Evolutionary conservation across 2,113 vertebrate genomes (phyloP).

Genomic region (Tiliqua scincoides): DNA sequence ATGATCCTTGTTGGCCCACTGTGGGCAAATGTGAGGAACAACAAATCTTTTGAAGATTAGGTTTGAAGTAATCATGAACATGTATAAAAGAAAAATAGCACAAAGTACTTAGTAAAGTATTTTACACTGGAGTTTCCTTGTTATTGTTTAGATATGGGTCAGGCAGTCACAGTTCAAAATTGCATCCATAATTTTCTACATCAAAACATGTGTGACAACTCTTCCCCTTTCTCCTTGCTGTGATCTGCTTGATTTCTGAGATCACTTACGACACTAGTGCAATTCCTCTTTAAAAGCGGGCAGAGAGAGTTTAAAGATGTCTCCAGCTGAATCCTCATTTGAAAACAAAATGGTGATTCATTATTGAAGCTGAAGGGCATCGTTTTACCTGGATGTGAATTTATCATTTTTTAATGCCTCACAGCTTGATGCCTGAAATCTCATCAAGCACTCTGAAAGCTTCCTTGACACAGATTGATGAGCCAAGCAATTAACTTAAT

Average conservation of each 20-base stretch:
- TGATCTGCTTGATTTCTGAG: constrained; percentile 56
- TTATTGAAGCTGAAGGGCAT: constrained; percentile 77
- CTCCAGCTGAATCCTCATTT: constrained; percentile 66
- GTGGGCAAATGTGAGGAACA: constrained; percentile 36
- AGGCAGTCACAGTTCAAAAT: constrained; percentile 52
- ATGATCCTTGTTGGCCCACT: constrained; percentile 29
- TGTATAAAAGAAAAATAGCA: constrained; percentile 38
- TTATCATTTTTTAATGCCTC: constrained; percentile 78
- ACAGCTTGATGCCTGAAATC: constrained; percentile 72
- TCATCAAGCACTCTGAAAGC: constrained; percentile 75
- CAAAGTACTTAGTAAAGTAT: constrained; percentile 40
- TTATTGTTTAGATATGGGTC: constrained; percentile 59
- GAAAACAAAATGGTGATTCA: constrained; percentile 77
- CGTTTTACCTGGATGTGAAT: constrained; percentile 77
- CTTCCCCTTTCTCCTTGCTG: constrained; percentile 44
- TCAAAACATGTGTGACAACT: constrained; percentile 62
- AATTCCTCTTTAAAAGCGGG: constrained; percentile 56
- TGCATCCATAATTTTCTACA: constrained; percentile 61
- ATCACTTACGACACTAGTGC: constrained; percentile 61
- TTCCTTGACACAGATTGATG: constrained; percentile 74
- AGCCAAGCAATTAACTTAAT: constrained; percentile 74
- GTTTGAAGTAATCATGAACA: constrained; percentile 46
- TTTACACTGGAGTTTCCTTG: constrained; percentile 50
- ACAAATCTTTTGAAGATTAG: constrained; percentile 36
- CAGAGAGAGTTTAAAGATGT: too few species aligned